Conservation (phyloP, 2,113 vertebrate species). For the Podiceps cristatus region DNA sequence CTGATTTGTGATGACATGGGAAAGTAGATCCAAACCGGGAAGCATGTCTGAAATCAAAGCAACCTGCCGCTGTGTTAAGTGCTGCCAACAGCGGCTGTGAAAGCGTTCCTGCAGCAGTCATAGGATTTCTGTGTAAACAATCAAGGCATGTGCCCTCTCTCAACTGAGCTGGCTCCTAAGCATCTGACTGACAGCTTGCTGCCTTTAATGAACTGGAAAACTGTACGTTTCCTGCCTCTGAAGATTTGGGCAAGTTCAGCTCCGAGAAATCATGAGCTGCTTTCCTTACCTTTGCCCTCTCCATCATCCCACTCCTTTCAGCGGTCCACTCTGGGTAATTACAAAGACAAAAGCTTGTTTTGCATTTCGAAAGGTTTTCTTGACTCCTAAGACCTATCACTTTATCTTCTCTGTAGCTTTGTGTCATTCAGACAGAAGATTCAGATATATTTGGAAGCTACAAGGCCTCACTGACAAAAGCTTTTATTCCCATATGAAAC, state of each 20-base stretch:
- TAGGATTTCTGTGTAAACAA: constrained; percentile 68
- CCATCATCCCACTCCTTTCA: neutral
- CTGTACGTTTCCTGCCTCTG: neutral
- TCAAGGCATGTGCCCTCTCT: constrained; percentile 42
- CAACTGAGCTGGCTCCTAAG: neutral
- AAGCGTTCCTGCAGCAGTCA: neutral
- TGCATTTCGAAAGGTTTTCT: neutral
- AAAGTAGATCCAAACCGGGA: constrained; percentile 5
- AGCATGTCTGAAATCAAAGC: constrained; percentile 60
- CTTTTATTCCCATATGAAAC: neutral
- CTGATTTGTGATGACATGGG: neutral
- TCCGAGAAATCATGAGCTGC: neutral
- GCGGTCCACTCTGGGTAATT: neutral
- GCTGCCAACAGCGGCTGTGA: constrained; percentile 40
- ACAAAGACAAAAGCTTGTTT: neutral
- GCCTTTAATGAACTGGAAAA: constrained; percentile 64
- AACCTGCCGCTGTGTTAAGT: constrained; percentile 28
- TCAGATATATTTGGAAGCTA: neutral
- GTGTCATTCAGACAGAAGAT: neutral
- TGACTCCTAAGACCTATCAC: neutral
- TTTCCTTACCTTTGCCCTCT: neutral
- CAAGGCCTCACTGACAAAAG: neutral
- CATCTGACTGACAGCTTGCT: constrained; percentile 61
- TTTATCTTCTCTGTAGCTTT: neutral
- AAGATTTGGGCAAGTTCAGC: neutral